Evolutionary conservation across 1,140 invertebrate species (phyloP), one percentile per base, ranked within the genome.

Genomic region (Mercenaria mercenaria): DNA sequence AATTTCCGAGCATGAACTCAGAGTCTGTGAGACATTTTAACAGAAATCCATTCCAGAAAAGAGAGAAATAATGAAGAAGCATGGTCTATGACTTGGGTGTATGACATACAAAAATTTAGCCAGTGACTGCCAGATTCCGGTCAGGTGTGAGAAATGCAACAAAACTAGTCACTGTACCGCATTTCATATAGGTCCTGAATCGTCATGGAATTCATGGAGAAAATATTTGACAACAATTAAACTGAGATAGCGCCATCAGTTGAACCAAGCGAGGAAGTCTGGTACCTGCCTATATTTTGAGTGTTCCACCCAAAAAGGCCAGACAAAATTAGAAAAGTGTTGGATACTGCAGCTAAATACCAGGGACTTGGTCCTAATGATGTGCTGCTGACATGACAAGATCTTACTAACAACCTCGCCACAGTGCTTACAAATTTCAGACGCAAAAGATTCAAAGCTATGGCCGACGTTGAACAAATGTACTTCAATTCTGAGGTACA

Each of bases 371-470:
- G 89, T 18, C 76, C 92, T 3, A 93, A 92, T 39, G 50, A 67
- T 32, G 77, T 81, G 15, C 86, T 91, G 2, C 15, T 92, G 3
- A 50, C 59, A 13, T 89, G 91, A 50, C 89, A 91, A 4, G 80
- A 92, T 43, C 67, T 96, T 0, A 95, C 96, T 91, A 93, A 41
- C 59, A 37, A 74, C 64, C 64, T 92, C 11, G n/a, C 83, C 1
- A 61, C 26, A 23, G 79, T 92, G 8, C 80, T 92, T 1, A 29
- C 88, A 11, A 79, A 84, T 15, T 92, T 92, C 50, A 82, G 92
- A 34, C n/a, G 67, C 34, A 32, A 88, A 8, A 29, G 18, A 56
- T 34, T 82, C 34, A 77, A 3, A n/a, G 47, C 80, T 13, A 47
- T 41, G n/a, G 72, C 47, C 13, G 87, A 88, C n/a, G n/a, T n/a